phyloP scores from a whole-genome alignment of 2,888 invertebrate species.

The Lasioglossum malachurum region DNA sequence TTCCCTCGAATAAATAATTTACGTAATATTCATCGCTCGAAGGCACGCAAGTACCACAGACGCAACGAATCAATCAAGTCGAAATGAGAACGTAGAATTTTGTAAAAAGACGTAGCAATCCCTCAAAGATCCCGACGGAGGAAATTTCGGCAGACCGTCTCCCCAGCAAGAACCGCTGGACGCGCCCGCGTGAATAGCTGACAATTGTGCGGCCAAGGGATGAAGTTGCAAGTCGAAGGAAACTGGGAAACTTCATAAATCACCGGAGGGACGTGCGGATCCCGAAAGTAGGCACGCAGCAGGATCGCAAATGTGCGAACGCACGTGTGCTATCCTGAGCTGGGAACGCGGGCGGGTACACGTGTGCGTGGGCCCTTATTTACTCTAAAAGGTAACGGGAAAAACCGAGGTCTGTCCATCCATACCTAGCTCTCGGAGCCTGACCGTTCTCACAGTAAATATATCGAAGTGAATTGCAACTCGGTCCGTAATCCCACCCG shows the following conservation, averaged over 20 bases:
- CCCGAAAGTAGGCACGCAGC: conserved; percentile 61
- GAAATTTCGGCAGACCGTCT: neutral
- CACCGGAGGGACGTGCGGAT: conserved; percentile 63
- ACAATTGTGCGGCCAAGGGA: conserved; percentile 58
- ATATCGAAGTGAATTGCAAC: conserved; percentile 84
- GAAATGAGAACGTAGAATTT: neutral
- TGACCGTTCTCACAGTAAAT: conserved; percentile 85
- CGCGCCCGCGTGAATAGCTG: conserved; percentile 41
- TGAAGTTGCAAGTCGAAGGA: conserved; percentile 67
- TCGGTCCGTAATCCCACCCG: conserved; percentile 77
- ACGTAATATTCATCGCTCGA: neutral
- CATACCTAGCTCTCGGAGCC: conserved; percentile 68
- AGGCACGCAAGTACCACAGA: neutral
- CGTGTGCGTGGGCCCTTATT: conserved; percentile 65
- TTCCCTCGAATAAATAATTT: neutral
- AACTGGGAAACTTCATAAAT: conserved; percentile 73
- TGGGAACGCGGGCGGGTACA: conserved; percentile 56
- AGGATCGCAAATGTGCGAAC: conserved; percentile 72
- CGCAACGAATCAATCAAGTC: no score
- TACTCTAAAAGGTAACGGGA: conserved; percentile 74
- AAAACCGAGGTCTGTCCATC: conserved; percentile 65
- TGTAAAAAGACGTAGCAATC: neutral
- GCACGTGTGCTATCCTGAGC: conserved; percentile 66
- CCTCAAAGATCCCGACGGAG: neutral
- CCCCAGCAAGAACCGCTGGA: neutral